Percentiles rank a stretch among this genome's conserved stretches.
Conservation (phyloP, 2,797 vertebrate genomes). For the Natrix natrix region DNA sequence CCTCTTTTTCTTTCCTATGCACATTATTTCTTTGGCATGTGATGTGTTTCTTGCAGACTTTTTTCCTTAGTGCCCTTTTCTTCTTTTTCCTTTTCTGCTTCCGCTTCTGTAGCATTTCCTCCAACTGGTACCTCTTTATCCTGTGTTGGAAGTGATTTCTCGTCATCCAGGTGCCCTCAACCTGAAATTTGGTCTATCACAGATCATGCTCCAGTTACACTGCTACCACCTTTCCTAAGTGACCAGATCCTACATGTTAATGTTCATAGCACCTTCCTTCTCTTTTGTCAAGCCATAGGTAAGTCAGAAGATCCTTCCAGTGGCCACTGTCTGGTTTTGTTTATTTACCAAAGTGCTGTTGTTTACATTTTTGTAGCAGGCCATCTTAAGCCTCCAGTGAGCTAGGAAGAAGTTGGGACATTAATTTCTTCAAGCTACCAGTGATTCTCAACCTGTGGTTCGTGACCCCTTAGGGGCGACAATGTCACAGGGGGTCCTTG, state of each 20-base stretch:
- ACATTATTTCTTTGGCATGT: slow-evolving; percentile 48
- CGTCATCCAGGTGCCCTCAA: slow-evolving; percentile 75
- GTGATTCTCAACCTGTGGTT: background rate
- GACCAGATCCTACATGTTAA: slow-evolving; percentile 90
- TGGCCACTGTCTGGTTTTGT: background rate
- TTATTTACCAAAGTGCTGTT: background rate
- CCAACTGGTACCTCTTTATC: slow-evolving; percentile 82
- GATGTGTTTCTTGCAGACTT: slow-evolving; percentile 42
- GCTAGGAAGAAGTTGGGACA: background rate
- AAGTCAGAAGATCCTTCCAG: slow-evolving; percentile 68
- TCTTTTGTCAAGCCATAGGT: slow-evolving; percentile 97
- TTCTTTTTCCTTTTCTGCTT: slow-evolving; percentile 74
- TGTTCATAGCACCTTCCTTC: slow-evolving; percentile 82
- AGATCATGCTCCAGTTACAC: slow-evolving; percentile 73
- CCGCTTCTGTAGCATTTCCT: slow-evolving; percentile 78
- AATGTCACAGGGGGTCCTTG: background rate
- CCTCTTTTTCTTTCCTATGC: background rate
- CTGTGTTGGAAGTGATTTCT: slow-evolving; percentile 73
- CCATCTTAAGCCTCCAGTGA: background rate
- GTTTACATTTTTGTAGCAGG: background rate
- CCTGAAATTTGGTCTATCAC: slow-evolving; percentile 72
- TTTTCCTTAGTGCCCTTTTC: slow-evolving; percentile 75
- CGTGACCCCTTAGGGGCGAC: accelerated
- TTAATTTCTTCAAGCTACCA: background rate
- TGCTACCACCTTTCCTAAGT: slow-evolving; percentile 90